phyloP scores from a whole-genome alignment of 2,797 vertebrate species.

The Anniella stebbinsi region DNA sequence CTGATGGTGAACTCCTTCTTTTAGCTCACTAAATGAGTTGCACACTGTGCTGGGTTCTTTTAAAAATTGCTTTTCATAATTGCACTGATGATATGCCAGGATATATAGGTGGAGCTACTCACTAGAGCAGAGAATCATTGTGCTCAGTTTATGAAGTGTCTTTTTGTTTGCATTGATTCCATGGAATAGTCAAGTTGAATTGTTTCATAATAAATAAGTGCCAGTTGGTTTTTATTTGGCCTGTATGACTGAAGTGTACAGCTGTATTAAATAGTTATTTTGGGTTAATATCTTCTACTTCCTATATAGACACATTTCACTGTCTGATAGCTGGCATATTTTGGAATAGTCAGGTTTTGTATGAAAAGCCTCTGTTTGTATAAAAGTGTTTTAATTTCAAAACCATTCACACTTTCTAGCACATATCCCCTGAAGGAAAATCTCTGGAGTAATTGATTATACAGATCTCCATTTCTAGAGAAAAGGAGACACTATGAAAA shows the following conservation, averaged over 20 bases:
- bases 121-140: neutral
- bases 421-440: constrained; percentile 55
- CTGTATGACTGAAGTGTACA: constrained; percentile 47
- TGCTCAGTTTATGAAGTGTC: constrained; percentile 35
- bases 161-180: constrained; percentile 50
- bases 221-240: constrained; percentile 33
- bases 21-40: constrained; percentile 15
- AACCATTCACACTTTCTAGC: constrained; percentile 50
- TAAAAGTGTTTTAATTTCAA: constrained; percentile 52
- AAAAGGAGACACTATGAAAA: constrained; percentile 59
- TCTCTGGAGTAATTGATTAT: constrained; percentile 60
- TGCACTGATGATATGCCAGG: neutral
- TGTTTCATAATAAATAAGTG: constrained; percentile 29
- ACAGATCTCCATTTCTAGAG: constrained; percentile 56
- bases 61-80: constrained; percentile 14
- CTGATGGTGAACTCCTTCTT: constrained; percentile 5
- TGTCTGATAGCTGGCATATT: constrained; percentile 18
- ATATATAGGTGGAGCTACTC: constrained; percentile 10
- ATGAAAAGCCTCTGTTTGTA: constrained; percentile 51
- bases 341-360: constrained; percentile 55
- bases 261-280: constrained; percentile 36
- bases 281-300: constrained; percentile 49
- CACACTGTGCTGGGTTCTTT: neutral
- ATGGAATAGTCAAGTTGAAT: constrained; percentile 26
- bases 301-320: constrained; percentile 26